Evolutionary conservation across 2,888 invertebrate species (phyloP).

Genomic region (Lamellibrachia columna): DNA sequence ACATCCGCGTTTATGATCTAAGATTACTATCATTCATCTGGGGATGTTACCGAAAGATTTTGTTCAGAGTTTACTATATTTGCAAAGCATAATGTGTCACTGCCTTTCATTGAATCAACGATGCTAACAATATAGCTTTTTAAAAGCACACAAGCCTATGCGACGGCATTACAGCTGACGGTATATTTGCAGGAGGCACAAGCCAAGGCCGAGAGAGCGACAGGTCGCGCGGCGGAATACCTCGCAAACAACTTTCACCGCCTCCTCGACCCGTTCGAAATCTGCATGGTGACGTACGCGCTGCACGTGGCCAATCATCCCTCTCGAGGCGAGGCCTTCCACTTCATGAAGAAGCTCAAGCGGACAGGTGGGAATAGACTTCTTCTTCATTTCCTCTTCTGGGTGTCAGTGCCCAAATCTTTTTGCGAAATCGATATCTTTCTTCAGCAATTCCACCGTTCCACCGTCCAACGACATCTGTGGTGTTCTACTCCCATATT

Average conservation of each 20-base stretch:
- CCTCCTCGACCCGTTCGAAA: constrained; percentile 79
- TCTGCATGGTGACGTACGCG: constrained; percentile 88
- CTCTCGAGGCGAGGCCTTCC: constrained; percentile 20
- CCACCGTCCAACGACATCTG: no score
- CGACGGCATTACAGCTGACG: not conserved
- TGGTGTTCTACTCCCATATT: no score
- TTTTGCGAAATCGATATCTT: no score
- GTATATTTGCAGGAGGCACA: constrained; percentile 50
- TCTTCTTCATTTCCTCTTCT: not conserved
- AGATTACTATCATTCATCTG: no score
- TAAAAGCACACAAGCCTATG: no score
- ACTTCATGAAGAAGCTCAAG: constrained; percentile 14
- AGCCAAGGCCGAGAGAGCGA: constrained; percentile 31
- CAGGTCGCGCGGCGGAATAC: constrained; percentile 68
- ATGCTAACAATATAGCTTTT: no score
- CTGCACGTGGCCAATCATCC: constrained; percentile 73
- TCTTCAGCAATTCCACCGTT: no score
- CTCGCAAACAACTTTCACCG: constrained; percentile 82
- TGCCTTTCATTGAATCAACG: no score
- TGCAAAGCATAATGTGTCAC: no score
- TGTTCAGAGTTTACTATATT: no score
- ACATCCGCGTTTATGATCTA: no score
- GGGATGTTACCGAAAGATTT: no score
- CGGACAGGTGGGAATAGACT: constrained; percentile 22
- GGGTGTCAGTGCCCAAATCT: not conserved